phyloP scores from a whole-genome alignment of 2,888 invertebrate species.

The Mythimna vitellina region DNA sequence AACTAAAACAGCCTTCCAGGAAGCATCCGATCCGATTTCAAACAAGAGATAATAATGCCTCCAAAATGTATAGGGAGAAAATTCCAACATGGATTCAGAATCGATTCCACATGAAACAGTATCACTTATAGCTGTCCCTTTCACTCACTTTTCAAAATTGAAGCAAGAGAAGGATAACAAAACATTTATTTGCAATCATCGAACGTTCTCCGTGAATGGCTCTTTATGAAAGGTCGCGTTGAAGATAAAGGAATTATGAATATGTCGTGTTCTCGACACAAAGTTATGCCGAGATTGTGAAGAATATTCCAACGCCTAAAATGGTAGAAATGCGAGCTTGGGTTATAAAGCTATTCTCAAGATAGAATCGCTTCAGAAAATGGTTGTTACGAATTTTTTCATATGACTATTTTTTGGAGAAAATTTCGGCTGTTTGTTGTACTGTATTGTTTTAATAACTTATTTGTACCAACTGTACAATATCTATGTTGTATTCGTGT shows the following conservation, averaged over 20 bases:
- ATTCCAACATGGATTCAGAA: slow-evolving; percentile 42
- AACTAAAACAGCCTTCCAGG: not conserved
- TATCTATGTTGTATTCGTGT: slow-evolving; percentile 1
- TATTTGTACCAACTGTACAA: not conserved
- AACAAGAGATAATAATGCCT: not conserved
- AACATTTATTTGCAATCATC: slow-evolving; percentile 54
- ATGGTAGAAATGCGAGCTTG: slow-evolving; percentile 20
- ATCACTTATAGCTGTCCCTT: slow-evolving; percentile 37
- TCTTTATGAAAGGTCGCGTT: slow-evolving; percentile 43
- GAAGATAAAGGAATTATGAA: slow-evolving; percentile 49
- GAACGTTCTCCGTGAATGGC: slow-evolving; percentile 43
- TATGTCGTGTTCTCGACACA: slow-evolving; percentile 42
- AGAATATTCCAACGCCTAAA: slow-evolving; percentile 35
- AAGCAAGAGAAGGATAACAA: slow-evolving; percentile 29
- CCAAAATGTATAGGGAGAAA: slow-evolving; percentile 13
- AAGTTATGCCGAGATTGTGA: slow-evolving; percentile 32
- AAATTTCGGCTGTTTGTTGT: slow-evolving; percentile 5
- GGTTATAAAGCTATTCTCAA: slow-evolving; percentile 30
- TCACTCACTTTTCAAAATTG: slow-evolving; percentile 35
- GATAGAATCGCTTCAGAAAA: slow-evolving; percentile 26
- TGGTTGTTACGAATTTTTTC: slow-evolving; percentile 27
- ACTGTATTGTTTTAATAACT: not conserved
- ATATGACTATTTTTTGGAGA: not conserved
- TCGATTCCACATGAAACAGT: slow-evolving; percentile 45
- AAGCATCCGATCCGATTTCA: not conserved